Evolutionary conservation across 2,888 invertebrate genomes (phyloP).

Genomic region (Papilio gigon): DNA sequence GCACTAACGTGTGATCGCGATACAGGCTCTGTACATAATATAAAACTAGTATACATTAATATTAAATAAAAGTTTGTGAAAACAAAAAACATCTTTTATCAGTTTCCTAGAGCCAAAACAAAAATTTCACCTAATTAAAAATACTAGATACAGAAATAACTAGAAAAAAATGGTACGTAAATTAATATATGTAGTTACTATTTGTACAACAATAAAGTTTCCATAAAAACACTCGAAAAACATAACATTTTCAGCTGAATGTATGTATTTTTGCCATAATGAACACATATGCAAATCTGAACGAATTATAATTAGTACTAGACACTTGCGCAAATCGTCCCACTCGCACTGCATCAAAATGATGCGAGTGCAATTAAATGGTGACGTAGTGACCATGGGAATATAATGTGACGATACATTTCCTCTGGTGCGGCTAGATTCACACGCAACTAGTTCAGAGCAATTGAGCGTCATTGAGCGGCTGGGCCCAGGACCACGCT

Average conservation of each 20-base stretch:
- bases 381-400: constrained; percentile 9
- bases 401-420: constrained; percentile 42
- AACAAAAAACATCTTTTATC: background rate
- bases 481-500: constrained; percentile 66
- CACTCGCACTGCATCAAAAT: constrained; percentile 32
- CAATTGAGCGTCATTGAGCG: constrained; percentile 79
- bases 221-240: too few relatives aligned
- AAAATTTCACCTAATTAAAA: background rate
- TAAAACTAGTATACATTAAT: constrained; percentile 2
- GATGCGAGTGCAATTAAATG: constrained; percentile 43
- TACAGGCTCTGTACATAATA: too few relatives aligned
- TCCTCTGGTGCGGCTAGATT: constrained; percentile 68
- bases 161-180: background rate
- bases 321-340: constrained; percentile 45
- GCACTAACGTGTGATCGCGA: constrained; percentile 45
- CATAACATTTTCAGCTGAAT: background rate
- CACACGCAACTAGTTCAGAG: constrained; percentile 75
- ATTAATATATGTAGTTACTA: background rate
- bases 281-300: background rate
- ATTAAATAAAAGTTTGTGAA: too few relatives aligned
- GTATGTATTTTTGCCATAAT: background rate
- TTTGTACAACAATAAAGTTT: too few relatives aligned
- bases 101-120: background rate
- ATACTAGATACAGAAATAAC: background rate
- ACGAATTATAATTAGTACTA: constrained; percentile 3